A percentile compares a stretch with the other conserved stretches of the same genome.
Evolutionary conservation across 2,113 vertebrate genomes (phyloP).

Genomic region (Phrynosoma blainvillii): DNA sequence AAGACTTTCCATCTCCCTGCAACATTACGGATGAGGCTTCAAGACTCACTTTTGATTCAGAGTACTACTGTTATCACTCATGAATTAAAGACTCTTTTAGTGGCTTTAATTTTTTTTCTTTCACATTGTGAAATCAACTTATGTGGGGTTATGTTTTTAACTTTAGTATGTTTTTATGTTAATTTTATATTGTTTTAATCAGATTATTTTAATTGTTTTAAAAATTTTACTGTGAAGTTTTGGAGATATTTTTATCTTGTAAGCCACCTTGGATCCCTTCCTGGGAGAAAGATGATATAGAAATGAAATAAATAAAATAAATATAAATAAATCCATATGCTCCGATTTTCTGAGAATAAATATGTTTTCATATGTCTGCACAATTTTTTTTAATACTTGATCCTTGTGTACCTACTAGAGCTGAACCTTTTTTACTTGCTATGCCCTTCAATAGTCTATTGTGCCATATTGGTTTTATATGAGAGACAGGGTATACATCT

Average conservation of each 20-base stretch:
- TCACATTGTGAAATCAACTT: neutral
- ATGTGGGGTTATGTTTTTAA: too few species aligned
- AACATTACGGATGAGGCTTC: neutral
- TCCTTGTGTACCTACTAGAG: neutral
- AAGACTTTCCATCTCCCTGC: neutral
- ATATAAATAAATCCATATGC: neutral
- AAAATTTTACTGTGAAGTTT: too few species aligned
- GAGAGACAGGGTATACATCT: too few species aligned
- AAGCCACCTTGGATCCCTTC: too few species aligned
- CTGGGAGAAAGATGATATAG: too few species aligned
- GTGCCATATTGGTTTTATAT: neutral
- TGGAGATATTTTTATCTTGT: too few species aligned
- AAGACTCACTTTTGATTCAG: neutral
- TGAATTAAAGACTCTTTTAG: neutral
- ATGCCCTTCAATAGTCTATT: neutral
- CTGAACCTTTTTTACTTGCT: neutral
- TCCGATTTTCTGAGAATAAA: neutral
- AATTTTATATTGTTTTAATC: too few species aligned
- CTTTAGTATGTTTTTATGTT: too few species aligned
- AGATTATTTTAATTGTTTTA: too few species aligned
- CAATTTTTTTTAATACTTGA: neutral
- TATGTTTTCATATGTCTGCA: neutral
- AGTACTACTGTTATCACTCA: neutral
- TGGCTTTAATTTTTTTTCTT: neutral
- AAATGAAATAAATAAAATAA: too few species aligned